phyloP scores from a whole-genome alignment of 2,888 invertebrate genomes.

The Trilocha varians region DNA sequence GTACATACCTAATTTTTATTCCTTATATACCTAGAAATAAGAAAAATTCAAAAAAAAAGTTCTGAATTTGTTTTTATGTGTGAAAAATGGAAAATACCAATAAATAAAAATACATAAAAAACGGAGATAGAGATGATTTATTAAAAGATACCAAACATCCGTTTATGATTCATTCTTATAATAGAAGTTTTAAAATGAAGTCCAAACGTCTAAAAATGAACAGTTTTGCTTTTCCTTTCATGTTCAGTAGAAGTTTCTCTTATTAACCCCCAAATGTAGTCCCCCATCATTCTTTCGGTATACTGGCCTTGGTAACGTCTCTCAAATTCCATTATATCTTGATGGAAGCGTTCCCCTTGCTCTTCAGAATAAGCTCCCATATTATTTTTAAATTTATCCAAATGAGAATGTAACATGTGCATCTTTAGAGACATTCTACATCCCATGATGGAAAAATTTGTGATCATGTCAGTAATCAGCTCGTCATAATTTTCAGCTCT shows the following conservation, averaged over 20 bases:
- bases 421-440: conserved; percentile 10
- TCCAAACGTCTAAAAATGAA: conserved; percentile 17
- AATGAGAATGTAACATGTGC: conserved; percentile 10
- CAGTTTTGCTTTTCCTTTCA: conserved; percentile 14
- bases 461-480: conserved; percentile 3
- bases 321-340: conserved; percentile 7
- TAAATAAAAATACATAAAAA: too few relatives aligned
- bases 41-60: too few relatives aligned
- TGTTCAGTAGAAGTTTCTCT: conserved; percentile 13
- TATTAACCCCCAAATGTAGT: conserved; percentile 15
- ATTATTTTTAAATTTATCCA: conserved; percentile 11
- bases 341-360: conserved; percentile 10
- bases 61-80: too few relatives aligned
- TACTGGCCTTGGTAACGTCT: conserved; percentile 8
- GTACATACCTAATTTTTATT: too few relatives aligned
- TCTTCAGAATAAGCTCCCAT: conserved; percentile 10
- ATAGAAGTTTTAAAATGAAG: too few relatives aligned
- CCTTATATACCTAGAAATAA: too few relatives aligned
- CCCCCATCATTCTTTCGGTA: conserved; percentile 15
- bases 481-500: conserved; percentile 6
- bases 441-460: conserved; percentile 3
- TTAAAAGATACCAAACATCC: too few relatives aligned
- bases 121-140: too few relatives aligned
- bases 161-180: too few relatives aligned
- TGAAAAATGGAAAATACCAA: too few relatives aligned